These are phyloP conservation scores for Drosophila sp. DNA, from an alignment of 1,140 invertebrate genomes.

Conservation along the genomic window DNA sequence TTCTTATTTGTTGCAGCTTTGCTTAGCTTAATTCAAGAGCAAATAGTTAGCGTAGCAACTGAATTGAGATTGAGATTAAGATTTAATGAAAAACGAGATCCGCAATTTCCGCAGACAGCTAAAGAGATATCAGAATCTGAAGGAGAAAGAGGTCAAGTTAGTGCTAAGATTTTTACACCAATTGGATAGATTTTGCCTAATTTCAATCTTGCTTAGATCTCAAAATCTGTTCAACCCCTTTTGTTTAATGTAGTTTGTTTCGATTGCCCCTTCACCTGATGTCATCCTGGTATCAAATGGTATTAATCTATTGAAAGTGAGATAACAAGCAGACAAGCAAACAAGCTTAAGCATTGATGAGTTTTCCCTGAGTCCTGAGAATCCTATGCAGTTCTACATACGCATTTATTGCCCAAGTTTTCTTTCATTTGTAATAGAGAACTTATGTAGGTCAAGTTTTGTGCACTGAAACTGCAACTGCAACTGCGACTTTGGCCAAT, in stretches of 20 bases:
- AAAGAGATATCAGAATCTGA: background rate
- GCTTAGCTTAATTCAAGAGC: background rate
- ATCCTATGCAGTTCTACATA: background rate
- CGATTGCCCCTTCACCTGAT: background rate
- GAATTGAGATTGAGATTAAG: background rate
- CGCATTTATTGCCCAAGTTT: conserved; percentile 5
- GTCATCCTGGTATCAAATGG: background rate
- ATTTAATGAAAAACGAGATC: background rate
- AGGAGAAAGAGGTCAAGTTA: too few relatives aligned
- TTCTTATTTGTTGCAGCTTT: conserved; percentile 4
- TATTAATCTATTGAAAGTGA: conserved; percentile 1
- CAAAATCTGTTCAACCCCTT: background rate
- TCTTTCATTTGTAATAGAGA: background rate
- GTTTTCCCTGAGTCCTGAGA: background rate
- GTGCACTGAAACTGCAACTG: conserved; percentile 37
- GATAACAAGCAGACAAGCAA: background rate
- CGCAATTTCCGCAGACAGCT: background rate
- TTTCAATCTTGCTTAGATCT: too few relatives aligned
- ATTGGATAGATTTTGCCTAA: too few relatives aligned
- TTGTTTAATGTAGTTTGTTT: background rate
- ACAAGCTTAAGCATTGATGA: conserved; percentile 10
- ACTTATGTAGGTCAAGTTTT: conserved; percentile 50
- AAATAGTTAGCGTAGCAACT: background rate
- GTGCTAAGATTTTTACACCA: too few relatives aligned
- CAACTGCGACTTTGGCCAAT: conserved; percentile 62